Evolutionary conservation across 2,113 vertebrate genomes (phyloP), one percentile per base, ranked within the genome.

Genomic region (Aphelocoma coerulescens): DNA sequence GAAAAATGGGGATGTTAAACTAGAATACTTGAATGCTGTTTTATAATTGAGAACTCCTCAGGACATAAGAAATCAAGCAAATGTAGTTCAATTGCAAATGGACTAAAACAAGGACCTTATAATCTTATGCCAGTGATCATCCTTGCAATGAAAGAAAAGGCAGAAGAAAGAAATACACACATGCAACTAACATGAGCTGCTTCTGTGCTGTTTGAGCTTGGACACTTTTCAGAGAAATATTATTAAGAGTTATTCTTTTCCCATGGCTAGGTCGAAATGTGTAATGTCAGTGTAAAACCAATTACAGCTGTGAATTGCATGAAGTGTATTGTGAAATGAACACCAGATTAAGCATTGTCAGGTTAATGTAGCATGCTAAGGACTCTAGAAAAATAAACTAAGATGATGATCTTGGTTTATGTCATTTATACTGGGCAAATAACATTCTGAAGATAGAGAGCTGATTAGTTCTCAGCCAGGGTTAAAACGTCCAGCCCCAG

Each of bases 361-460:
- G 98, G 97, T 98, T 98, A 98, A 98, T 98, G 98, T 98, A 98
- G 98, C 98, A 98, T 98, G 98, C 97, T 98, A 97, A 98, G 96
- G 96, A 97, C 97, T 97, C 97, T 98, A 98, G 98, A 96, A 97
- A 98, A 98, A 98, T 98, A 98, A 98, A 98, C 97, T 98, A 95
- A 98, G 98, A 97, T 96, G 84, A 94, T 83, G 93, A 97, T 96
- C 97, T 97, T 96, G 95, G 97, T 96, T 97, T 97, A 97, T 98
- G 97, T 98, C 96, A 96, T 98, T 98, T 97, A 92, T 98, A 71
- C 96, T 95, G 89, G 78, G 81, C 93, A 91, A 95, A 93, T 95
- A 94, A 78, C 44, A 85, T 92, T 96, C 84, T 88, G 83, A 95
- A 94, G 86, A 82, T 32, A 92, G 91, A 94, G 88, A 89, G 85